Evolutionary conservation across 53 echinoderm and acorn worm species (phyloP).

Genomic region (Stichopus horrens): DNA sequence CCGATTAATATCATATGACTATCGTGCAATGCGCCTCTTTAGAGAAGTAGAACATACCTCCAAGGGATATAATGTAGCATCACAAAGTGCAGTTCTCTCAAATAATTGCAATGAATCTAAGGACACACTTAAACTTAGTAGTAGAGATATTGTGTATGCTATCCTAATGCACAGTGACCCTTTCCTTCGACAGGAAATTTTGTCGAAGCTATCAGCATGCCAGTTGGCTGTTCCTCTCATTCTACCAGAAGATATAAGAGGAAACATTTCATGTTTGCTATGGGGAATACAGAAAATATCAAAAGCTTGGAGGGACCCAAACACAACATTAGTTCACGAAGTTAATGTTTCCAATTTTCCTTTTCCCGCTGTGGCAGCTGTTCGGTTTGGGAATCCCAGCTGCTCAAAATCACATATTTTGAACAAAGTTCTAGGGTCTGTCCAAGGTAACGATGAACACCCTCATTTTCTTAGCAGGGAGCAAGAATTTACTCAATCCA

Average conservation of each 20-base stretch:
- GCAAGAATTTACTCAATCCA: not conserved
- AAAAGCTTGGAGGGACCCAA: slow-evolving; percentile 24
- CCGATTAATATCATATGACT: slow-evolving; percentile 12
- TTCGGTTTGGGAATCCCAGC: not conserved
- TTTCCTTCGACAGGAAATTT: slow-evolving; percentile 40
- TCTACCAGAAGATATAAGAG: not conserved
- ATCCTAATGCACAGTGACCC: slow-evolving; percentile 32
- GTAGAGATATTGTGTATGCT: slow-evolving; percentile 22
- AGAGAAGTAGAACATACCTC: not conserved
- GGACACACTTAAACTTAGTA: not conserved
- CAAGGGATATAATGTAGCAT: no score
- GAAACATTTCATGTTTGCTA: not conserved
- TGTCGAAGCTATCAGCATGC: slow-evolving; percentile 42
- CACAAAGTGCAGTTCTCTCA: no score
- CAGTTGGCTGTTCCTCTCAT: slow-evolving; percentile 45
- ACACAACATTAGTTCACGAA: not conserved
- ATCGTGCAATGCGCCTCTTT: not conserved
- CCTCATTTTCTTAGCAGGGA: slow-evolving; percentile 21
- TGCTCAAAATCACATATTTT: slow-evolving; percentile 18
- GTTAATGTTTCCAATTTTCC: not conserved
- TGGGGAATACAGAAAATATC: slow-evolving; percentile 25
- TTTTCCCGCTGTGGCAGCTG: slow-evolving; percentile 14
- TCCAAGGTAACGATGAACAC: slow-evolving; percentile 41
- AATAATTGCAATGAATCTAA: no score
- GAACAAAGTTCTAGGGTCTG: slow-evolving; percentile 33